Conservation (phyloP, 2,113 vertebrate species). For the Mus musculus region DNA sequence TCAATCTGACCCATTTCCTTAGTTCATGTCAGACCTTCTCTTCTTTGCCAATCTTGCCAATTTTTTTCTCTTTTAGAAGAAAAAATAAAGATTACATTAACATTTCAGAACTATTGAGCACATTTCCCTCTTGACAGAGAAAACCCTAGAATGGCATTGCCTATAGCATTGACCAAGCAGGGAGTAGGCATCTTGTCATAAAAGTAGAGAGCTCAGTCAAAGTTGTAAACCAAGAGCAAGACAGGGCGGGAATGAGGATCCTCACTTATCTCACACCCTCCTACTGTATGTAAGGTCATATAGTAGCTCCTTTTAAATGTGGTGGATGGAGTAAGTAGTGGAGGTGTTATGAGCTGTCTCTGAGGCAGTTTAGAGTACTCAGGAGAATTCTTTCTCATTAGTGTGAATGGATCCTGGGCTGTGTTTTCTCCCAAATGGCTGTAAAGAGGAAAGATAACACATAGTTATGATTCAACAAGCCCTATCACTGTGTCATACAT, state of each 20-base stretch:
- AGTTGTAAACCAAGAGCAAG: background rate
- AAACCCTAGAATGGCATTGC: background rate
- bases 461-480: background rate
- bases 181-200: background rate
- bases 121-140: background rate
- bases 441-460: background rate
- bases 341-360: conserved; percentile 10
- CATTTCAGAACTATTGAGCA: background rate
- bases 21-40: background rate
- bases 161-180: background rate
- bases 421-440: conserved; percentile 42
- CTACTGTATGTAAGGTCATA: background rate
- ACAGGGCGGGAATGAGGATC: background rate
- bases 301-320: conserved; percentile 30
- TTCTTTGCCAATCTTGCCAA: background rate
- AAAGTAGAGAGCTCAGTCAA: background rate
- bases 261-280: background rate
- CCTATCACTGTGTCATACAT: background rate
- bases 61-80: background rate
- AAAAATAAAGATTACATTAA: background rate
- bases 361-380: conserved; percentile 21
- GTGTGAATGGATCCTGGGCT: background rate
- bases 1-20: background rate
- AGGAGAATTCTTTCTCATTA: conserved; percentile 60
- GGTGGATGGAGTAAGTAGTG: background rate